phyloP scores from a whole-genome alignment of 2,797 vertebrate genomes.

The Pipistrellus pygmaeus region DNA sequence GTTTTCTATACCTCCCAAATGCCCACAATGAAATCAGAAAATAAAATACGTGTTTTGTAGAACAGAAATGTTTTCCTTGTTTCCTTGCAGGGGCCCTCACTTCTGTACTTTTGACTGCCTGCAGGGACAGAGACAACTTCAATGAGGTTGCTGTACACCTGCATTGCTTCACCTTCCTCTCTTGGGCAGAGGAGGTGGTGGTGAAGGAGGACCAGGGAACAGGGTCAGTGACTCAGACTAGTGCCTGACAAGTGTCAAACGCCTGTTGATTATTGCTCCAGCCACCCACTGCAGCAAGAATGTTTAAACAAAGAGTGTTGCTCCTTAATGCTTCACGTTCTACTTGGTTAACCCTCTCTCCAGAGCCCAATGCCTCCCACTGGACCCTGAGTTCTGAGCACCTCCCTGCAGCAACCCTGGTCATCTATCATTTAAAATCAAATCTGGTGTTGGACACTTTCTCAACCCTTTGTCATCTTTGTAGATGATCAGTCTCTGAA shows the following conservation, averaged over 20 bases:
- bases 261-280: not conserved
- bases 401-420: not conserved
- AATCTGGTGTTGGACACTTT: not conserved
- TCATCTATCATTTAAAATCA: not conserved
- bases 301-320: not conserved
- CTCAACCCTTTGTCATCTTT: not conserved
- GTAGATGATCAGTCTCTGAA: not conserved
- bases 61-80: not conserved
- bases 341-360: not conserved
- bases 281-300: not conserved
- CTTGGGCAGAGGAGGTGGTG: not conserved
- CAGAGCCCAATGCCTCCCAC: not conserved
- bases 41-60: not conserved
- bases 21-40: not conserved
- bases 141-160: not conserved
- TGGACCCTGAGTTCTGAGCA: not conserved
- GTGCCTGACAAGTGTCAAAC: slow-evolving; percentile 4
- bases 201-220: not conserved
- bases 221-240: not conserved
- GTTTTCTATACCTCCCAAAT: slow-evolving; percentile 6
- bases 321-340: not conserved
- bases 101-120: not conserved
- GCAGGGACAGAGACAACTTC: not conserved
- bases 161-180: not conserved
- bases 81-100: not conserved